phyloP scores from a whole-genome alignment of 2,888 invertebrate species.

The Volucella inflata region DNA sequence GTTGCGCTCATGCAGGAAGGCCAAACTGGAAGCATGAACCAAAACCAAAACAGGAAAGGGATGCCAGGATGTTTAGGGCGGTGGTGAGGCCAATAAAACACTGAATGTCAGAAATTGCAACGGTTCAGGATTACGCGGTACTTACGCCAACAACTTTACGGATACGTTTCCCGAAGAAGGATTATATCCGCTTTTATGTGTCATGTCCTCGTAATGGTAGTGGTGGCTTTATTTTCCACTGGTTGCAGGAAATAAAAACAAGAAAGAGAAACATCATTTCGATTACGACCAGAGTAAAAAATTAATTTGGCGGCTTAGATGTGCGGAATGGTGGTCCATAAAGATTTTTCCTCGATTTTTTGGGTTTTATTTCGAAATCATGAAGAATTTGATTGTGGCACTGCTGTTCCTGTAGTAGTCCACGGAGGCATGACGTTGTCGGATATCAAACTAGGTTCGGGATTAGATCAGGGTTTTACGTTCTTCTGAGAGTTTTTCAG shows the following conservation, averaged over 20 bases:
- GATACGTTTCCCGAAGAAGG: constrained; percentile 15
- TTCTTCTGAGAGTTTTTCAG: too few relatives aligned
- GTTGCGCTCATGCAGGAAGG: constrained; percentile 37
- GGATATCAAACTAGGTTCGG: too few relatives aligned
- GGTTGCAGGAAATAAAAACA: constrained; percentile 25
- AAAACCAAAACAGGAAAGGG: constrained; percentile 31
- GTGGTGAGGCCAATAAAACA: constrained; percentile 49
- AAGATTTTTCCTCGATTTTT: neutral
- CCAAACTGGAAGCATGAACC: neutral
- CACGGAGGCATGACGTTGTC: too few relatives aligned
- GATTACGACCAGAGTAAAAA: constrained; percentile 38
- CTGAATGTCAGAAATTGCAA: constrained; percentile 64
- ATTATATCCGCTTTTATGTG: constrained; percentile 39
- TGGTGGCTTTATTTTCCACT: constrained; percentile 5
- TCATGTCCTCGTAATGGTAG: neutral
- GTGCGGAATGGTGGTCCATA: constrained; percentile 4
- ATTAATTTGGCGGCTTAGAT: constrained; percentile 43
- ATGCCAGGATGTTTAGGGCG: constrained; percentile 34
- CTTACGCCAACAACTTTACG: constrained; percentile 28
- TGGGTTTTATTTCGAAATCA: constrained; percentile 8
- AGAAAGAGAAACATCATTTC: constrained; percentile 3
- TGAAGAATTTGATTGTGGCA: neutral
- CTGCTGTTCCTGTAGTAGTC: too few relatives aligned
- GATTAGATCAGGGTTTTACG: too few relatives aligned
- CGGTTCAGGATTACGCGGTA: constrained; percentile 39